Evolutionary conservation across 2,113 vertebrate genomes (phyloP).

Genomic region (Siniperca knerii): DNA sequence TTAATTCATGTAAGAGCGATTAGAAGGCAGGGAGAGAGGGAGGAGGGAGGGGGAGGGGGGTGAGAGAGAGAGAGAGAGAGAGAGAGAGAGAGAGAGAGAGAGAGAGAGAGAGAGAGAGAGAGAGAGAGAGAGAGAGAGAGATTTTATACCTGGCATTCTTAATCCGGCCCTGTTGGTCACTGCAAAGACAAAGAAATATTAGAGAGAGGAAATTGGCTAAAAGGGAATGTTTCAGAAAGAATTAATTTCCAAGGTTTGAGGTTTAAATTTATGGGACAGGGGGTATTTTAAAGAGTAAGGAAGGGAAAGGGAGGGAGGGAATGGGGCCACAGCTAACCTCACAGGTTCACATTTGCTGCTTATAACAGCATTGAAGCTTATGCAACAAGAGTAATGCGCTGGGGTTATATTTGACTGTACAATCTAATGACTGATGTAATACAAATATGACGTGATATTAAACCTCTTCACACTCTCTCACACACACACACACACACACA

Average conservation of each 20-base stretch:
- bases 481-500: not conserved
- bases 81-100: no score
- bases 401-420: conserved; percentile 15
- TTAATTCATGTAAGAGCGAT: conserved; percentile 38
- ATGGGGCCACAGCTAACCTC: not conserved
- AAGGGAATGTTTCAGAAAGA: not conserved
- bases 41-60: no score
- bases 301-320: not conserved
- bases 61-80: not conserved
- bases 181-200: conserved; percentile 64
- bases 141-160: conserved; percentile 95
- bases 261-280: not conserved
- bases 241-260: not conserved
- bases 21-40: not conserved
- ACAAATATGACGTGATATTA: conserved; percentile 28
- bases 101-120: not conserved
- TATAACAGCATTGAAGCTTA: conserved; percentile 28
- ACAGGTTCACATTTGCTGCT: conserved; percentile 32
- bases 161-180: conserved; percentile 96
- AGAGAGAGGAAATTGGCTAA: not conserved
- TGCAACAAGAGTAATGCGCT: conserved; percentile 18
- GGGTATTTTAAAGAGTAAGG: not conserved
- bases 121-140: not conserved
- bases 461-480: not conserved
- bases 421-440: conserved; percentile 26